Conservation (phyloP, 2,113 vertebrate genomes). For the Proterorhinus semilunaris region DNA sequence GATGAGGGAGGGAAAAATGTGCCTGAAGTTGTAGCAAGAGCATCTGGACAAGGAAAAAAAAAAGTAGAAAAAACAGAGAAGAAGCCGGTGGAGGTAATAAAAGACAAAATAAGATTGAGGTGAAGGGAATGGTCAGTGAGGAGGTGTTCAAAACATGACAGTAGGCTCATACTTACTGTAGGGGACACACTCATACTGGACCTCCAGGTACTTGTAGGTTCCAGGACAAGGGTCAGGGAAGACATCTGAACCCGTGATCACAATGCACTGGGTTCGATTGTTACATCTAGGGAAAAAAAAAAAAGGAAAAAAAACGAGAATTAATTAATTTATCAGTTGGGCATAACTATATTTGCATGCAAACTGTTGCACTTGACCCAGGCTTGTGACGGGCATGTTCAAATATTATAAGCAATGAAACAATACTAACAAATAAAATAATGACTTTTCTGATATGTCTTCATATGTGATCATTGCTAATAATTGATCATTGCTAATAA, state of each 20-base stretch:
- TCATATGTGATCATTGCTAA: too few species aligned
- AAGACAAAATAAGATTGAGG: slow-evolving; percentile 17
- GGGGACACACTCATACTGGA: slow-evolving; percentile 99
- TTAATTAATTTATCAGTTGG: too few species aligned
- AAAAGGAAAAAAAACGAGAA: slow-evolving; percentile 44
- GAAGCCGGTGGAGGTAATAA: slow-evolving; percentile 8
- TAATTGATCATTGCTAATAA: too few species aligned
- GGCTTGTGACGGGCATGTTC: too few species aligned
- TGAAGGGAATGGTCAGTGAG: not conserved
- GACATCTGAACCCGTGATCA: slow-evolving; percentile 97
- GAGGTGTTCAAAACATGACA: slow-evolving; percentile 42
- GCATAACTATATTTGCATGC: too few species aligned
- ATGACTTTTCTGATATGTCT: too few species aligned
- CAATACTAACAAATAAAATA: too few species aligned
- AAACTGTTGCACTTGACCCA: too few species aligned
- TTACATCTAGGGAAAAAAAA: slow-evolving; percentile 83
- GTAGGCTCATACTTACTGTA: slow-evolving; percentile 93
- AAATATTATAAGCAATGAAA: too few species aligned
- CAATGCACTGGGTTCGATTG: slow-evolving; percentile 98
- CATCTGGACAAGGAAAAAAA: slow-evolving; percentile 46
- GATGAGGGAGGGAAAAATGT: slow-evolving; percentile 34
- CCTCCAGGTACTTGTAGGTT: slow-evolving; percentile 99
- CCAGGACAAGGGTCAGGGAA: slow-evolving; percentile 99
- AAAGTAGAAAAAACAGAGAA: slow-evolving; percentile 38
- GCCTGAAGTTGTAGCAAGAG: slow-evolving; percentile 51